Conservation (phyloP, 2,797 vertebrate species). For the Staurois parvus region DNA sequence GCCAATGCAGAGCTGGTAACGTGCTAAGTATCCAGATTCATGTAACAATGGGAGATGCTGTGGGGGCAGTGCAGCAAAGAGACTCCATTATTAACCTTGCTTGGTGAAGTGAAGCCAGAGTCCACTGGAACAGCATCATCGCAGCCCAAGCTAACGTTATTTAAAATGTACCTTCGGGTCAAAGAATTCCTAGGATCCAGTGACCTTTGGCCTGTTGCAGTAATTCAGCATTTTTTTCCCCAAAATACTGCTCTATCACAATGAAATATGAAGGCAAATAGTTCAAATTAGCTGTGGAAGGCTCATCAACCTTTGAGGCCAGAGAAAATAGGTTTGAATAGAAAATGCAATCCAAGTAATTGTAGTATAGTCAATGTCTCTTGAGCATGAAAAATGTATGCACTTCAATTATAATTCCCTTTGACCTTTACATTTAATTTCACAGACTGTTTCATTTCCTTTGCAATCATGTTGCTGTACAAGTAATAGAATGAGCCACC, state of each 20-base stretch:
- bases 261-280: constrained; percentile 51
- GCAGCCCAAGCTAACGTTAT: not conserved
- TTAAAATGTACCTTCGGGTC: not conserved
- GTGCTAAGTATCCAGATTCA: not conserved
- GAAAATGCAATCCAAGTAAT: constrained; percentile 62
- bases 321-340: constrained; percentile 49
- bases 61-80: not conserved
- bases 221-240: constrained; percentile 29
- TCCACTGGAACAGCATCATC: no score
- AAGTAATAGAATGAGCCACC: constrained; percentile 61
- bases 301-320: constrained; percentile 48
- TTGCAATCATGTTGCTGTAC: constrained; percentile 58
- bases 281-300: constrained; percentile 34
- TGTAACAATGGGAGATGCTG: not conserved
- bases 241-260: constrained; percentile 31
- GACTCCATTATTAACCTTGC: not conserved
- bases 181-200: not conserved
- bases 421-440: constrained; percentile 64
- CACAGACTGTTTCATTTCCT: constrained; percentile 45
- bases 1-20: not conserved
- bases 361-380: constrained; percentile 55
- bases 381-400: constrained; percentile 58
- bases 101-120: not conserved
- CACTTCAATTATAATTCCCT: constrained; percentile 58
- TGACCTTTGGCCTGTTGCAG: constrained; percentile 27